Percentiles rank a stretch among this genome's conserved stretches.
These are phyloP conservation scores for Propithecus perrieri DNA, from an alignment of 2,797 vertebrate species.

Conservation along the genomic window DNA sequence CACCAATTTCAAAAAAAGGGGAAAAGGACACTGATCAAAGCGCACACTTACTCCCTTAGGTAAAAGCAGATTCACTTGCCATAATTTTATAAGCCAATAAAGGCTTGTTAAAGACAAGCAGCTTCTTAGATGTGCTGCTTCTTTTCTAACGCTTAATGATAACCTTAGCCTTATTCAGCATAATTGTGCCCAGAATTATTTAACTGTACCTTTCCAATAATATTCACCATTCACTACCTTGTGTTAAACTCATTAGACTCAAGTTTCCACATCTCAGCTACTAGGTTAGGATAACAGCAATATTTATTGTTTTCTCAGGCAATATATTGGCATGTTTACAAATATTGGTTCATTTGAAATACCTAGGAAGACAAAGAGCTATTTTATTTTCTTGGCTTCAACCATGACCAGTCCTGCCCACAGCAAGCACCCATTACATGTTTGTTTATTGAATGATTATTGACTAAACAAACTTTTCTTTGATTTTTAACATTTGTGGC, in stretches of 20 bases:
- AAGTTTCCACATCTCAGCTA: not conserved
- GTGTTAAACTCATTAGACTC: not conserved
- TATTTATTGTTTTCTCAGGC: not conserved
- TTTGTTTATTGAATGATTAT: not conserved
- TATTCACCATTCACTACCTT: not conserved
- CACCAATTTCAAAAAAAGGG: slow-evolving; percentile 29
- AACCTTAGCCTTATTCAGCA: slow-evolving; percentile 30
- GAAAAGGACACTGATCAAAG: not conserved
- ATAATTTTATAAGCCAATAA: slow-evolving; percentile 41
- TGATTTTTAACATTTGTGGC: slow-evolving; percentile 6
- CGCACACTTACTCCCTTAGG: not conserved
- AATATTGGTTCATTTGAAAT: not conserved
- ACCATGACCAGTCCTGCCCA: not conserved
- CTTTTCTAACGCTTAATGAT: not conserved
- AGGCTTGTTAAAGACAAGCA: slow-evolving; percentile 47
- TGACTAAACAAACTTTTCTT: not conserved
- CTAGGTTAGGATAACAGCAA: not conserved
- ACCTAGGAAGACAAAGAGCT: not conserved
- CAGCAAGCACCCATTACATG: not conserved
- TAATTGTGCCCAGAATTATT: not conserved
- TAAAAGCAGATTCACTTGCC: slow-evolving; percentile 38
- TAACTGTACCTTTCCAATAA: not conserved
- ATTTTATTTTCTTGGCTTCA: not conserved
- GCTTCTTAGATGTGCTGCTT: not conserved
- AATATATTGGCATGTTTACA: not conserved